Percentiles rank a stretch among this genome's conserved stretches.
phyloP scores from a whole-genome alignment of 2,113 vertebrate species.

The Siniperca knerii region DNA sequence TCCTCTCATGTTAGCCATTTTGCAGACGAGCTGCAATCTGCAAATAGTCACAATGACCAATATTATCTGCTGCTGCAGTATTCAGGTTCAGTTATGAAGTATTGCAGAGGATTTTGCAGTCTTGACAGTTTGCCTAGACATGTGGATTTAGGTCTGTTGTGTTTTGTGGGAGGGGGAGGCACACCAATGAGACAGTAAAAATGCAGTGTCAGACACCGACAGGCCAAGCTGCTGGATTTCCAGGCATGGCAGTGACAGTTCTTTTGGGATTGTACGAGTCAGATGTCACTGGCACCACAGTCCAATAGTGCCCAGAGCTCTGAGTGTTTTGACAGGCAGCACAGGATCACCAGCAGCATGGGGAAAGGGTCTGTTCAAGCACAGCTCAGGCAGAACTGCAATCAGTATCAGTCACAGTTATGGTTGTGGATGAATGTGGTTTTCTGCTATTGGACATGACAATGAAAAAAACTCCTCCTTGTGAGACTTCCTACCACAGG shows the following conservation, averaged over 20 bases:
- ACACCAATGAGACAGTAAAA: conserved; percentile 38
- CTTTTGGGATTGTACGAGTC: conserved; percentile 63
- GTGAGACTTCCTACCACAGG: conserved; percentile 20
- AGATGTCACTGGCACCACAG: conserved; percentile 65
- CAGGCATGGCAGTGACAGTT: conserved; percentile 58
- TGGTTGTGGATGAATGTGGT: conserved; percentile 23
- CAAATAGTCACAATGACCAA: conserved; percentile 16
- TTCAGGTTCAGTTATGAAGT: conserved; percentile 5
- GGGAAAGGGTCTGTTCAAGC: conserved; percentile 27
- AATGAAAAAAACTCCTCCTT: conserved; percentile 7
- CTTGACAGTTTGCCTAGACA: conserved; percentile 18
- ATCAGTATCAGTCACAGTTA: conserved; percentile 47
- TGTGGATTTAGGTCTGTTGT: conserved; percentile 14
- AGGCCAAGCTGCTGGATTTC: conserved; percentile 50
- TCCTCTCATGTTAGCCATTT: conserved; percentile 39
- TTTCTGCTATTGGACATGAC: conserved; percentile 32
- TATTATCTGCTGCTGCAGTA: conserved; percentile 10
- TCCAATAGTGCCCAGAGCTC: conserved; percentile 43
- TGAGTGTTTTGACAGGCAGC: conserved; percentile 68
- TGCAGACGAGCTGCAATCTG: conserved; percentile 48
- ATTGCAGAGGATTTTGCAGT: not conserved
- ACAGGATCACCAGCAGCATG: conserved; percentile 47
- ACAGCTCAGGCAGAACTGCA: conserved; percentile 38
- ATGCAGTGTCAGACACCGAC: conserved; percentile 59
- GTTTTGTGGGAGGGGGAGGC: conserved; percentile 15